phyloP scores from a whole-genome alignment of 2,797 vertebrate species.

The Tadarida brasiliensis region DNA sequence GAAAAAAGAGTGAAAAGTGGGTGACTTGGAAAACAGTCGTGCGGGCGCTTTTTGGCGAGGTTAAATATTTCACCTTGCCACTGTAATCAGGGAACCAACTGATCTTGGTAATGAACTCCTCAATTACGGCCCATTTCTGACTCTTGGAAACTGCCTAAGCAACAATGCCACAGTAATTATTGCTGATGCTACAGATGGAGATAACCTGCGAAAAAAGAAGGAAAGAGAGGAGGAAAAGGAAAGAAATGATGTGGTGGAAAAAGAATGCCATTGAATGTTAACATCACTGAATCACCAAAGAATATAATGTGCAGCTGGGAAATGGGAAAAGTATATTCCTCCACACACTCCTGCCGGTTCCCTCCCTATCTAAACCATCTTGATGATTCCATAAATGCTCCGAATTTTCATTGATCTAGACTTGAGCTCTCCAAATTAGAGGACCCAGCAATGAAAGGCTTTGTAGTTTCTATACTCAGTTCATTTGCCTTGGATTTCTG shows the following conservation, averaged over 20 bases:
- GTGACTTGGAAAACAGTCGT: conserved; percentile 93
- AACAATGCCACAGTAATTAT: conserved; percentile 83
- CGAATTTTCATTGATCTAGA: neutral
- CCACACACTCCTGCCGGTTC: neutral
- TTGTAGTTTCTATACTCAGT: neutral
- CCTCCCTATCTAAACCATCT: neutral
- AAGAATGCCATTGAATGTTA: neutral
- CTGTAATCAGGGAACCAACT: conserved; percentile 88
- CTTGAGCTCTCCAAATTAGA: neutral
- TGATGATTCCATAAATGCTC: neutral
- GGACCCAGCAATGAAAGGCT: neutral
- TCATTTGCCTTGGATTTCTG: neutral
- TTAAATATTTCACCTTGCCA: conserved; percentile 90
- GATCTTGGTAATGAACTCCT: conserved; percentile 90
- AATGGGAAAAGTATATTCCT: neutral
- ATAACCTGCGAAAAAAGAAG: neutral
- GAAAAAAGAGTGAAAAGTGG: conserved; percentile 90
- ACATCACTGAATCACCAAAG: neutral
- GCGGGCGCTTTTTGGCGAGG: conserved; percentile 87
- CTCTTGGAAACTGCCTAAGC: conserved; percentile 84
- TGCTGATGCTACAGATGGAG: conserved; percentile 80
- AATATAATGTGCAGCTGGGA: neutral
- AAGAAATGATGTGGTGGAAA: neutral
- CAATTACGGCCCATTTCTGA: conserved; percentile 87
- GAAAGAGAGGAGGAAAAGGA: rapidly evolving